These are phyloP conservation scores for Plagodis dolabraria DNA, from an alignment of 2,888 invertebrate genomes.

Conservation along the genomic window DNA sequence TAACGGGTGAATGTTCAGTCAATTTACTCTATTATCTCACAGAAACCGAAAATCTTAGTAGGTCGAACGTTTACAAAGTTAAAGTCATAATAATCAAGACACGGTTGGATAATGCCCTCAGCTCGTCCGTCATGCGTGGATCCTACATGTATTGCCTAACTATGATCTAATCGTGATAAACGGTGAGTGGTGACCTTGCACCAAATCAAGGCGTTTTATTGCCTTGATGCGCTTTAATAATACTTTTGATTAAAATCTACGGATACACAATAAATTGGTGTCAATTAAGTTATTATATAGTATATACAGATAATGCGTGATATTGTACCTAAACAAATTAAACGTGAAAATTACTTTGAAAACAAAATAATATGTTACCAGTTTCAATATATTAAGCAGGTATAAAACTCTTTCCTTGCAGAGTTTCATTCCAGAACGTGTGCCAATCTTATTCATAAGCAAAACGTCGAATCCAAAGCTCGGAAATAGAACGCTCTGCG, in stretches of 20 bases:
- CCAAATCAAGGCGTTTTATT: conserved; percentile 58
- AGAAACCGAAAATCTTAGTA: conserved; percentile 1
- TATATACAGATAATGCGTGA: no score
- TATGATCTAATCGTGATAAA: conserved; percentile 57
- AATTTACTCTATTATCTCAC: no score
- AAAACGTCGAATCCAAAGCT: conserved; percentile 14
- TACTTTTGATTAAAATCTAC: conserved; percentile 1
- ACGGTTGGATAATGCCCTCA: conserved; percentile 59
- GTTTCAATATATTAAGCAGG: no score
- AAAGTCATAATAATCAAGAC: conserved; percentile 31
- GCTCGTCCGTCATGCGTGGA: conserved; percentile 60
- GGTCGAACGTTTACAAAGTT: conserved; percentile 1
- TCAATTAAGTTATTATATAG: no score
- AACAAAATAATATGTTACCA: no score
- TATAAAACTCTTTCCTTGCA: no score
- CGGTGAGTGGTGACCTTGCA: conserved; percentile 63
- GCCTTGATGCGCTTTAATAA: conserved; percentile 20
- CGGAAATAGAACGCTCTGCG: conserved; percentile 26
- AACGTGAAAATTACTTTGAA: no score
- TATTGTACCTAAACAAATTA: no score
- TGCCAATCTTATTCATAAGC: conserved; percentile 11
- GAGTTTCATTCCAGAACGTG: not conserved
- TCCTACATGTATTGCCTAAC: conserved; percentile 64
- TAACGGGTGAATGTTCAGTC: no score
- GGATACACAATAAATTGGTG: no score